Percentiles rank a stretch among this genome's conserved stretches.
Evolutionary conservation across 2,113 vertebrate genomes (phyloP).

Genomic region (Tichodroma muraria): DNA sequence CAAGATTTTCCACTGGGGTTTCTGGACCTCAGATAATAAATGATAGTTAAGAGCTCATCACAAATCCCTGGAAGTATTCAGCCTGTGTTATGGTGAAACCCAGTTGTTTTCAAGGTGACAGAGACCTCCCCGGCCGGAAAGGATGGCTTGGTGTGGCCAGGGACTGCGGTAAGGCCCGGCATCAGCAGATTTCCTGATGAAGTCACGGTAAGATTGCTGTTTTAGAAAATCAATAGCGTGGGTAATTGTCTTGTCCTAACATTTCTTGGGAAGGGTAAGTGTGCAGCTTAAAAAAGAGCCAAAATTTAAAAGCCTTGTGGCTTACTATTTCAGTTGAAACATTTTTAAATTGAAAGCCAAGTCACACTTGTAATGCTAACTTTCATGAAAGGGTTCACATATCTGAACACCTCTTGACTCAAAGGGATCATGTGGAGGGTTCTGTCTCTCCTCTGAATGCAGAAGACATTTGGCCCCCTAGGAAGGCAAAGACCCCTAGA

Average conservation of each 20-base stretch:
- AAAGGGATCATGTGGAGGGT: accelerated
- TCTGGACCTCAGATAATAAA: not conserved
- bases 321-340: not conserved
- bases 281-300: conserved; percentile 26
- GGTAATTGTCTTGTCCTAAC: conserved; percentile 46
- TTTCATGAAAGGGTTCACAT: not conserved
- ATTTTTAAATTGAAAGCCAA: not conserved
- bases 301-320: conserved; percentile 36
- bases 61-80: not conserved
- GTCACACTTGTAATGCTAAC: not conserved
- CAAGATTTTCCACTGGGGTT: not conserved
- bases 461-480: not conserved
- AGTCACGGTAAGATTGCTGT: conserved; percentile 22
- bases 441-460: not conserved
- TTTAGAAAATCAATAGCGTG: conserved; percentile 51
- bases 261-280: conserved; percentile 36
- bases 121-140: not conserved
- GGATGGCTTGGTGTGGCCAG: not conserved
- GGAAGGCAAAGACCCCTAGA: not conserved
- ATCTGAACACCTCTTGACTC: not conserved
- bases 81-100: not conserved
- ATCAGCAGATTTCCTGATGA: conserved; percentile 51
- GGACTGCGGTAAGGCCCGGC: not conserved
- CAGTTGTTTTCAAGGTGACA: not conserved
- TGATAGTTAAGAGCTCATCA: not conserved